Evolutionary conservation across 2,888 invertebrate species (phyloP).

Genomic region (Molorchus minor): DNA sequence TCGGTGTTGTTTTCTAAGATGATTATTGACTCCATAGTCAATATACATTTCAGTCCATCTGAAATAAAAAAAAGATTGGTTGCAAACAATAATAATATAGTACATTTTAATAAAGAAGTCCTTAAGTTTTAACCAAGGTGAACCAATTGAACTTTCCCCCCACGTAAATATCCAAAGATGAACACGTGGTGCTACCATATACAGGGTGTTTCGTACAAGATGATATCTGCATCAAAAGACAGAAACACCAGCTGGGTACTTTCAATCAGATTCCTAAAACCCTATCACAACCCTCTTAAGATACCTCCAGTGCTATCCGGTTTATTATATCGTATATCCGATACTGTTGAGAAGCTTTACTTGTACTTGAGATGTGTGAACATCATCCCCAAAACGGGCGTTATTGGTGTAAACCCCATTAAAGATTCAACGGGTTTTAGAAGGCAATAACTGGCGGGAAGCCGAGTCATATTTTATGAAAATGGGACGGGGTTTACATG

Average conservation of each 20-base stretch:
- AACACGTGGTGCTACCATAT: background rate
- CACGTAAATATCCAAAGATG: no score
- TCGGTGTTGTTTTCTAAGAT: constrained; percentile 47
- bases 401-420: background rate
- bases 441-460: constrained; percentile 8
- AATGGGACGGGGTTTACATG: constrained; percentile 5
- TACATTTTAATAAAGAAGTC: background rate
- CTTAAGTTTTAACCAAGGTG: no score
- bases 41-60: constrained; percentile 48
- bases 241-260: no score
- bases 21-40: constrained; percentile 43
- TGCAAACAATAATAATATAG: background rate
- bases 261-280: no score
- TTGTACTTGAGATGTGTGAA: background rate
- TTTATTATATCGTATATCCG: no score
- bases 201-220: background rate
- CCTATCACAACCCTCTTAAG: no score
- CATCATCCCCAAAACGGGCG: background rate
- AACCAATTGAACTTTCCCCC: no score
- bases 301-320: no score
- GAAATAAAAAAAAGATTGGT: constrained; percentile 32
- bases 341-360: no score
- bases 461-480: constrained; percentile 5
- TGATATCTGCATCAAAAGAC: background rate
- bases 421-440: constrained; percentile 13